A percentile compares a stretch with the other conserved stretches of the same genome.
These are phyloP conservation scores for Meloidogyne chitwoodi DNA, from an alignment of 1,140 invertebrate genomes.

Conservation along the genomic window DNA sequence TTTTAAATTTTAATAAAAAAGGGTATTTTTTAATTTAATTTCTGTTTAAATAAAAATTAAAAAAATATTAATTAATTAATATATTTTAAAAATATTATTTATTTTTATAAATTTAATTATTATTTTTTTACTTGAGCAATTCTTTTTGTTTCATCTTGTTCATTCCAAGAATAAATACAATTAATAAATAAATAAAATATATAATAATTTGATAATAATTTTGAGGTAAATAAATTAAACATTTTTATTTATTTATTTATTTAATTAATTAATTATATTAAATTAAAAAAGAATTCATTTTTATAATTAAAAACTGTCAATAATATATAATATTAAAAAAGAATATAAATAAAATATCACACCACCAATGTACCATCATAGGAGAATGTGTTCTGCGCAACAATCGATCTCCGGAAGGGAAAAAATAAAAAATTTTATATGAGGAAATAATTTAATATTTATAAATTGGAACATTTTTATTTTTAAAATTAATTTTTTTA, in stretches of 20 bases:
- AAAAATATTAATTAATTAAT: not conserved
- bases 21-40: no score
- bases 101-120: not conserved
- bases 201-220: not conserved
- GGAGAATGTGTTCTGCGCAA: not conserved
- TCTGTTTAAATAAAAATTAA: no score
- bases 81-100: not conserved
- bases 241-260: no score
- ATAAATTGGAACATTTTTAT: no score
- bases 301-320: not conserved
- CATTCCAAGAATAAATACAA: conserved; percentile 4
- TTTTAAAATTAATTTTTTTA: no score
- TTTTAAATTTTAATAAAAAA: not conserved
- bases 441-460: no score
- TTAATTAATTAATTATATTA: not conserved
- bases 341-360: not conserved
- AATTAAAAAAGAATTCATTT: not conserved
- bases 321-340: not conserved
- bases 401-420: not conserved
- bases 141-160: conserved; percentile 10
- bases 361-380: no score
- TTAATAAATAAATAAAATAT: not conserved
- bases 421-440: not conserved
- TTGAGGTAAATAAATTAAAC: not conserved
- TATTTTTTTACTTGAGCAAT: not conserved